These are phyloP conservation scores for Brachionus rubens DNA, from an alignment of 1,140 invertebrate genomes.

Conservation along the genomic window DNA sequence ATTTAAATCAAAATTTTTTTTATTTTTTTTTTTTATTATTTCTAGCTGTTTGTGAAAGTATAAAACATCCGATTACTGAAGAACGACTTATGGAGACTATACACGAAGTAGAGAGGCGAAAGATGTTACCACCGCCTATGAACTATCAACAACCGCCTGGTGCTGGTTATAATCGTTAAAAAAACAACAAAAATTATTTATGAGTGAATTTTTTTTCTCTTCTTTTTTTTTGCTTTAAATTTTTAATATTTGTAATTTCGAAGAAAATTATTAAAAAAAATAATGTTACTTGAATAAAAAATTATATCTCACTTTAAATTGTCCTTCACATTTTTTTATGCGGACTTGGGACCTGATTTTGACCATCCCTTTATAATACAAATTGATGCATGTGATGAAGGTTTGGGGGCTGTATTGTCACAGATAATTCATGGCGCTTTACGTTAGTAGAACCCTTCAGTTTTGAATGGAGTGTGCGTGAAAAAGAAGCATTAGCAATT, in stretches of 20 bases:
- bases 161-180: too few relatives aligned
- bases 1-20: background rate
- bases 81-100: constrained; percentile 1
- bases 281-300: too few relatives aligned
- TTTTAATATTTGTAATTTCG: too few relatives aligned
- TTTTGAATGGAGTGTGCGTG: constrained; percentile 50
- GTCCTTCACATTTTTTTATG: too few relatives aligned
- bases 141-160: too few relatives aligned
- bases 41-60: constrained; percentile 44
- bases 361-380: constrained; percentile 50
- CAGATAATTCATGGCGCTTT: constrained; percentile 59
- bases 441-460: constrained; percentile 49
- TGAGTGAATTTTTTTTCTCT: too few relatives aligned
- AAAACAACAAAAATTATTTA: too few relatives aligned
- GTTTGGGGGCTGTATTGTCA: constrained; percentile 60
- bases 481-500: constrained; percentile 50
- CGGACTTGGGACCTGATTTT: too few relatives aligned
- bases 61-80: constrained; percentile 37
- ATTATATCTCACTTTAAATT: too few relatives aligned
- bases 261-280: too few relatives aligned
- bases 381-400: constrained; percentile 52
- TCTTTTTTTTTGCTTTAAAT: too few relatives aligned
- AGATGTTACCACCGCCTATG: background rate
- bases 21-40: background rate
- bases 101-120: background rate